phyloP scores from a whole-genome alignment of 2,888 invertebrate genomes.

The Steromphala cineraria region DNA sequence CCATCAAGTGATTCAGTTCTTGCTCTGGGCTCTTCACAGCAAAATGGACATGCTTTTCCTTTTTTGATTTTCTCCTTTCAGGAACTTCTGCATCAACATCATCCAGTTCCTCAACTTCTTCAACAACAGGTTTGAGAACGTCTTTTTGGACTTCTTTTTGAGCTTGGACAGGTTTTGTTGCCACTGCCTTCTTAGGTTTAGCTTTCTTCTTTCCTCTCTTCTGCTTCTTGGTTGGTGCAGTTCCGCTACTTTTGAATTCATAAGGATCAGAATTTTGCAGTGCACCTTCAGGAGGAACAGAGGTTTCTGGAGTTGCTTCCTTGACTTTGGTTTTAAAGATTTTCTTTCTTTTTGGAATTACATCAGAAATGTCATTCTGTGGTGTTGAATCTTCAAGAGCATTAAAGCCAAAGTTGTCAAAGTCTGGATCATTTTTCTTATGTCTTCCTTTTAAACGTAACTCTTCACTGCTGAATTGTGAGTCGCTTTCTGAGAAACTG shows the following conservation, averaged over 20 bases:
- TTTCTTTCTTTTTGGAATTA: not conserved
- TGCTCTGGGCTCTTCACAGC: constrained; percentile 16
- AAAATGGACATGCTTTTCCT: constrained; percentile 11
- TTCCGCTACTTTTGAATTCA: constrained; percentile 60
- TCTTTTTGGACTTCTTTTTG: not conserved
- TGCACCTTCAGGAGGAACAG: not conserved
- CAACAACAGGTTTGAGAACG: not conserved
- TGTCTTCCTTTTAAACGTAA: too few species aligned
- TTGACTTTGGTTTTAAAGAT: not conserved
- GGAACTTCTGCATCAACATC: not conserved
- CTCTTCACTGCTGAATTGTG: not conserved
- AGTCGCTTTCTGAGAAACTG: not conserved
- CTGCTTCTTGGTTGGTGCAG: constrained; percentile 38
- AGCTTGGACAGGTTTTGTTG: too few species aligned
- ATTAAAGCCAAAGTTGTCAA: not conserved
- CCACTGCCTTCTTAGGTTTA: not conserved
- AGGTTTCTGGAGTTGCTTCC: not conserved
- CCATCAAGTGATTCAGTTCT: constrained; percentile 47
- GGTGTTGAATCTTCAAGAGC: not conserved
- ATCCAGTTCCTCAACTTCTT: not conserved
- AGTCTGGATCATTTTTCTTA: not conserved
- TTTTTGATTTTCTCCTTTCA: not conserved
- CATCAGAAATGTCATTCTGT: not conserved
- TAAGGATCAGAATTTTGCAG: constrained; percentile 53
- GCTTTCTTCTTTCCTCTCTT: constrained; percentile 22